Evolutionary conservation across 1,140 invertebrate species (phyloP).

Genomic region (Idris sp.): DNA sequence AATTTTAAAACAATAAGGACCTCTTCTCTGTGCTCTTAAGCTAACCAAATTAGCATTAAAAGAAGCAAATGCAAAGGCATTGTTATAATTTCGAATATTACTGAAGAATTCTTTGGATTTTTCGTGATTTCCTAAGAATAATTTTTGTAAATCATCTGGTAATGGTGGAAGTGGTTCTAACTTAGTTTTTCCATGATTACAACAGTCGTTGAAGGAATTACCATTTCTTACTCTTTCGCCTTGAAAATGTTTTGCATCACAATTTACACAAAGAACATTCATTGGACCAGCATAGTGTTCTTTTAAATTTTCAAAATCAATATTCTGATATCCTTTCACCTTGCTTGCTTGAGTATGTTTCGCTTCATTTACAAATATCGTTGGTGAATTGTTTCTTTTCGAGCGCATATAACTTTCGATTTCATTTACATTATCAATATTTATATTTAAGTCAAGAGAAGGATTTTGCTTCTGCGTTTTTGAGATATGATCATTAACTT

Average conservation of each 20-base stretch:
- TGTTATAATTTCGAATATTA: conserved; percentile 28
- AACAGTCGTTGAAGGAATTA: conserved; percentile 32
- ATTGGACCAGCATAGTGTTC: conserved; percentile 20
- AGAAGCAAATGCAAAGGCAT: conserved; percentile 33
- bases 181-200: conserved; percentile 19
- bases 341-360: conserved; percentile 7
- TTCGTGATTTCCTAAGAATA: conserved; percentile 22
- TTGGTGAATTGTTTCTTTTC: neutral
- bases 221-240: conserved; percentile 19
- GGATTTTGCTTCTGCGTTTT: neutral
- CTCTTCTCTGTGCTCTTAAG: neutral
- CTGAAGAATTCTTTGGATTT: conserved; percentile 35
- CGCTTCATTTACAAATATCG: neutral
- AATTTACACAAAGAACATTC: conserved; percentile 6
- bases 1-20: conserved; percentile 3
- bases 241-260: conserved; percentile 30
- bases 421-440: neutral
- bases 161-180: conserved; percentile 23
- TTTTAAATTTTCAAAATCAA: conserved; percentile 18
- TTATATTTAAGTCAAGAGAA: conserved; percentile 6
- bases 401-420: neutral
- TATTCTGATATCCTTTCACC: too few relatives aligned
- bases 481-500: conserved; percentile 2
- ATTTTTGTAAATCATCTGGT: conserved; percentile 10
- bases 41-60: conserved; percentile 29